Base-by-base conservation (phyloP, 2,797 vertebrate genomes). In the Chaunax sp. region DNA sequence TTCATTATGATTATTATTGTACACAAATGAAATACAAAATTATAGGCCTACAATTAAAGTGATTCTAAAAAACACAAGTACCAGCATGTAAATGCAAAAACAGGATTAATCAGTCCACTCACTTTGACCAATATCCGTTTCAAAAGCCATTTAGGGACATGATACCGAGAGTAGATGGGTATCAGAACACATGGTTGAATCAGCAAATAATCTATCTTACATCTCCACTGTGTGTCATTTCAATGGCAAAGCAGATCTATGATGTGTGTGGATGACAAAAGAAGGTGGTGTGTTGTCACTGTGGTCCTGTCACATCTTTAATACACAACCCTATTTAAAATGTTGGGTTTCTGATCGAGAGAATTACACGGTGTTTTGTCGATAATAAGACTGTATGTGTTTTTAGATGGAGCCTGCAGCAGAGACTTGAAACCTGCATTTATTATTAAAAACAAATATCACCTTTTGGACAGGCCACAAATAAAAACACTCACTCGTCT, bases 401-500 rank as follows among this genome's bases (percentile, higher is more conserved):
- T 5, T 44, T 60, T 1, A 4, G 19, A 10, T 18, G 15, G 23
- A 58, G 4, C n/a, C 25, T 28, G 54, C 14, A 15, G 10, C 13
- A 3, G 15, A 14, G 26, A 49, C 47, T 14, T 15, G 15, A 38
- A 40, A 22, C 6, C 3, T 19, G 12, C 5, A 9, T 13, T 50
- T 53, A 22, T 33, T 1, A 6, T 19, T 1, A 2, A 12, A 45
- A 20, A 2, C 12, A 40, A 18, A 40, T 23, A n/a, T 3, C 7
- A 41, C 35, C 41, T 53, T 22, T 41, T 28, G 6, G 51, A 20
- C 58, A 72, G 41, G 55, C 70, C 64, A 47, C 5, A 55, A 19
- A 67, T 22, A 44, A 11, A 43, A 22, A 58, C 68, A 80, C 97
- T 97, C 94, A 99, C 97, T 96, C 93, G 81, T 98, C 97, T 58